phyloP scores from a whole-genome alignment of 2,797 vertebrate genomes.

The Diplodus sargus region DNA sequence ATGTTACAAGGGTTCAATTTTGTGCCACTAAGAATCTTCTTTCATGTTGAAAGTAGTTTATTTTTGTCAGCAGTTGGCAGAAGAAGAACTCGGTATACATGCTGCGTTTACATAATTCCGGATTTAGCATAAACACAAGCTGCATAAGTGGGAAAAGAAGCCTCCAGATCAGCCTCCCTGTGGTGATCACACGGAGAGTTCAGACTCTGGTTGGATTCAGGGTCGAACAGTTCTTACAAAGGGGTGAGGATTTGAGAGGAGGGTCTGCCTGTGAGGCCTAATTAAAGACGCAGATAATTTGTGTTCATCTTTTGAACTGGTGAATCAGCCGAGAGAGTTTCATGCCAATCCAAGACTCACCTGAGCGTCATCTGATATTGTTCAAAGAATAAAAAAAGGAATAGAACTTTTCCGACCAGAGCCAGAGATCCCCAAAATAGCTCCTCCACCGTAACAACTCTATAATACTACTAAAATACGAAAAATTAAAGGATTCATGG shows the following conservation, averaged over 20 bases:
- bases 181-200: not conserved
- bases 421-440: not conserved
- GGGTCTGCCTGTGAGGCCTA: not conserved
- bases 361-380: not conserved
- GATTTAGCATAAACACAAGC: not conserved
- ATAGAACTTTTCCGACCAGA: not conserved
- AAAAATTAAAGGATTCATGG: too few relatives aligned
- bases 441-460: not conserved
- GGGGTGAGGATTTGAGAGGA: not conserved
- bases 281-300: too few relatives aligned
- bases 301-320: too few relatives aligned
- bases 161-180: slow-evolving; percentile 9
- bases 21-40: not conserved
- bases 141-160: not conserved
- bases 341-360: not conserved
- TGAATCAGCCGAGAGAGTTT: not conserved
- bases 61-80: not conserved
- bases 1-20: not conserved
- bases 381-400: not conserved
- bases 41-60: not conserved
- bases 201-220: not conserved
- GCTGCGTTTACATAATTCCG: not conserved
- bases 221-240: not conserved
- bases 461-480: not conserved
- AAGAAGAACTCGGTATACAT: not conserved